Percentiles rank a stretch among this genome's conserved stretches.
Conservation (phyloP, 2,888 invertebrate genomes). For the Andrena minutula region DNA sequence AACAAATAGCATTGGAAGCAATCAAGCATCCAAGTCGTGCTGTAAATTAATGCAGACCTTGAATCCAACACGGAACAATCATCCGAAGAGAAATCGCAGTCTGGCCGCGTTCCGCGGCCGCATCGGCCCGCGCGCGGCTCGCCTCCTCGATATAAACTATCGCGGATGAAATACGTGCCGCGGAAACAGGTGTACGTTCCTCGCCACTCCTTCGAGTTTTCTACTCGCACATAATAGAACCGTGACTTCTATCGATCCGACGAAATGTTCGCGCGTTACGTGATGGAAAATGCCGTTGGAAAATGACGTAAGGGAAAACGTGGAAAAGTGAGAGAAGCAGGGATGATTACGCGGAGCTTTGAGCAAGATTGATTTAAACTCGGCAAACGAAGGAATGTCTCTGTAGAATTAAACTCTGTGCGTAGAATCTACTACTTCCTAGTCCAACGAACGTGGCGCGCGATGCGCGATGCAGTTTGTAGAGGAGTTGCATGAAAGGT, state of each 20-base stretch:
- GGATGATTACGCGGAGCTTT: conserved; percentile 8
- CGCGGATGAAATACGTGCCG: conserved; percentile 26
- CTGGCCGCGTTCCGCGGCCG: background rate
- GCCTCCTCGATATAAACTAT: conserved; percentile 20
- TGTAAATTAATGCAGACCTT: conserved; percentile 30
- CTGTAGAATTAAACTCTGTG: background rate
- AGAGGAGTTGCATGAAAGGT: too few relatives aligned
- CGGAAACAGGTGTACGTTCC: conserved; percentile 9
- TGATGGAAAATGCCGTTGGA: conserved; percentile 7
- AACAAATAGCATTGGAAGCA: background rate
- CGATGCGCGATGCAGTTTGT: background rate
- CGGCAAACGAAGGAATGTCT: conserved; percentile 20
- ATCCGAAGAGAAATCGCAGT: conserved; percentile 29
- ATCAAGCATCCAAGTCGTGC: background rate
- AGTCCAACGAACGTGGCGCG: background rate
- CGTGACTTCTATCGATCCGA: conserved; percentile 11
- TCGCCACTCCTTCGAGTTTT: conserved; percentile 1
- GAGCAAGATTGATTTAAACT: conserved; percentile 18
- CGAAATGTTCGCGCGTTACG: conserved; percentile 35
- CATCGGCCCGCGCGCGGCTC: conserved; percentile 7
- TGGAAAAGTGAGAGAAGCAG: background rate
- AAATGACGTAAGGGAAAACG: conserved; percentile 17
- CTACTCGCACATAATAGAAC: conserved; percentile 17
- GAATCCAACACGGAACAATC: conserved; percentile 15
- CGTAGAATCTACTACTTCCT: background rate